Base-by-base conservation (phyloP, 1,140 invertebrate genomes). In the Popillia japonica region DNA sequence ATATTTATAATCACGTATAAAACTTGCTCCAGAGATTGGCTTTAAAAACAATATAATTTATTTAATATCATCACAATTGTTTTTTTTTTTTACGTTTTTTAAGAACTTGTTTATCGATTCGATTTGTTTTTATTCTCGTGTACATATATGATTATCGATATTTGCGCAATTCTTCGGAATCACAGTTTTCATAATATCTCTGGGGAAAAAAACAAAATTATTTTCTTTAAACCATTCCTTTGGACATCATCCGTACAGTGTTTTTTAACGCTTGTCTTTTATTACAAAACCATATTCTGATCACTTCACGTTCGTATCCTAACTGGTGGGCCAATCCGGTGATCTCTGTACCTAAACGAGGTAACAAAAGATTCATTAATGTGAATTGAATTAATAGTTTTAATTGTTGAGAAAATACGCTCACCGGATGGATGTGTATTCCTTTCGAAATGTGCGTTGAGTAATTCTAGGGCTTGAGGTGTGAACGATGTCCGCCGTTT, bases 281-380 rank as follows among this genome's bases (percentile, higher is more conserved):
- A 88, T 99, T 99, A 88, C 98, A 99, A 88, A 99, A 99, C 98
- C 98, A 99, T 88, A 99, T 99, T 87, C 98, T 90, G 84, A 99
- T 98, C 17, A 99, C 98, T 90, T 99, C 98, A 77, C 97, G 90
- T 85, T 99, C 97, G 87, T 99, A 99, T 78, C 97, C 97, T 40
- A 99, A 88, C 86, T 98, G 95, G 84, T 98, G 95, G 27, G 97
- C 96, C 76, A 99, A 88, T 22, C 95, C 95, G 27, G 97, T 99
- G 87, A 99, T 99, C 90, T 99, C 97, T 77, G 96, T 96, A 81
- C 97, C 97, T 97, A 88, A 22, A 90, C 90, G 44, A 55, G 34
- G 74, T 27, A 34, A 73, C 14, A 40, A 64, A n/a, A 17, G 22
- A 41, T 40, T 40, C 4, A 74, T 0, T 11, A n/a, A 40, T 41